Percentiles rank a stretch among this genome's conserved stretches.
Conservation (phyloP, 2,113 vertebrate species). For the Nycticorax nycticorax region DNA sequence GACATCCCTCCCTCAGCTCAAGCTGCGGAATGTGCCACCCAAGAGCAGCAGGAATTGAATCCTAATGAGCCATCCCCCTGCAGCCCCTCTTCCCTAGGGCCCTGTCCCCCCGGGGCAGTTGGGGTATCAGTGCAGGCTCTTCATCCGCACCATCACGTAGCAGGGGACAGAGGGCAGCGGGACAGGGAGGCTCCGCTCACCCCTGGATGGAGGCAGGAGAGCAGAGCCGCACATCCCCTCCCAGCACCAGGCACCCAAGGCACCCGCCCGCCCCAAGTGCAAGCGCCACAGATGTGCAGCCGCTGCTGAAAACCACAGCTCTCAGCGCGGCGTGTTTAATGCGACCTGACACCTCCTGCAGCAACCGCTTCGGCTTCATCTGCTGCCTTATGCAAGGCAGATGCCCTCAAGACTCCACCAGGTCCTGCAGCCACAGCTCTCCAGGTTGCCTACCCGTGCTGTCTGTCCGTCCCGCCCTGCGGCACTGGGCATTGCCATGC, state of each 20-base stretch:
- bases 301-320: not conserved
- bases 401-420: not conserved
- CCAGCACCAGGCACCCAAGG: not conserved
- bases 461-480: not conserved
- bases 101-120: too few species aligned
- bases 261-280: accelerated
- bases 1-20: not conserved
- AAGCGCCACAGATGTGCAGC: accelerated
- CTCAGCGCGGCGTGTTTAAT: accelerated
- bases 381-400: not conserved
- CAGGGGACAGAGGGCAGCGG: not conserved
- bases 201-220: not conserved
- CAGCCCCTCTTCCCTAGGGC: not conserved
- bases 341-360: not conserved
- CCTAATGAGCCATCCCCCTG: accelerated
- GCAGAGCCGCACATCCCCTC: accelerated
- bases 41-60: not conserved
- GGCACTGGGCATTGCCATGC: accelerated
- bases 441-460: accelerated
- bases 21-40: not conserved
- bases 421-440: not conserved
- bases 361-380: not conserved
- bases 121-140: not conserved
- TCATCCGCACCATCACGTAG: accelerated
- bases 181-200: not conserved